A percentile compares a stretch with the other conserved stretches of the same genome.
These are phyloP conservation scores for Pelobates fuscus DNA, from an alignment of 2,113 vertebrate species.

Conservation along the genomic window DNA sequence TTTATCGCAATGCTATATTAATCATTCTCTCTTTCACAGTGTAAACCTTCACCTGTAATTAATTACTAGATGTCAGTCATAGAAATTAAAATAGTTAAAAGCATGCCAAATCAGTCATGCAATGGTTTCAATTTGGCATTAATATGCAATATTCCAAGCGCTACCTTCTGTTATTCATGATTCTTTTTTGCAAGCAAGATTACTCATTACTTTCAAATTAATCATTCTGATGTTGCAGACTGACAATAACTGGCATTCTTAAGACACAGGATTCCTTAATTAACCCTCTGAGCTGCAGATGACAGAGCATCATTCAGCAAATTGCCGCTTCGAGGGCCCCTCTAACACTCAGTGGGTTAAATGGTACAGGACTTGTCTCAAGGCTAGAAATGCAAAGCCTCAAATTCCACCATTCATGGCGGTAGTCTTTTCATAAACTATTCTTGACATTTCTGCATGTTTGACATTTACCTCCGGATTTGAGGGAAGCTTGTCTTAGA, in stretches of 20 bases:
- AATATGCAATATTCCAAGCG: conserved; percentile 26
- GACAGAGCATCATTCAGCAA: neutral
- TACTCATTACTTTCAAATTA: conserved; percentile 46
- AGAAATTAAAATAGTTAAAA: neutral
- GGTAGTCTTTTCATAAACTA: conserved; percentile 8
- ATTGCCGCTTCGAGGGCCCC: neutral
- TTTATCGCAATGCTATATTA: neutral
- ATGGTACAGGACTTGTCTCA: neutral
- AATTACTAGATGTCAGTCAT: conserved; percentile 6
- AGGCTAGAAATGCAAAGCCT: neutral
- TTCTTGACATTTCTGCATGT: conserved; percentile 19
- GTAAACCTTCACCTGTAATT: conserved; percentile 13
- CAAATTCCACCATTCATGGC: neutral
- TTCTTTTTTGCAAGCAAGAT: conserved; percentile 48
- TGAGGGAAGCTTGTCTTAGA: conserved; percentile 4
- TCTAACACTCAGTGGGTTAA: neutral
- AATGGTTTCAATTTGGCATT: conserved; percentile 24
- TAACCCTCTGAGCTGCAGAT: neutral
- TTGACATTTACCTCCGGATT: conserved; percentile 13
- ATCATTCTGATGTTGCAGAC: conserved; percentile 9
- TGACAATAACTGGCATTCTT: neutral
- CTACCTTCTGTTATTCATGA: conserved; percentile 35
- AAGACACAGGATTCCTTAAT: neutral
- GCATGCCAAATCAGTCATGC: conserved; percentile 3
- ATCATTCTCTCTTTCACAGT: neutral